These are phyloP conservation scores for Ptychodera flava DNA, from an alignment of 35 echinoderm and acorn worm species.

Conservation along the genomic window DNA sequence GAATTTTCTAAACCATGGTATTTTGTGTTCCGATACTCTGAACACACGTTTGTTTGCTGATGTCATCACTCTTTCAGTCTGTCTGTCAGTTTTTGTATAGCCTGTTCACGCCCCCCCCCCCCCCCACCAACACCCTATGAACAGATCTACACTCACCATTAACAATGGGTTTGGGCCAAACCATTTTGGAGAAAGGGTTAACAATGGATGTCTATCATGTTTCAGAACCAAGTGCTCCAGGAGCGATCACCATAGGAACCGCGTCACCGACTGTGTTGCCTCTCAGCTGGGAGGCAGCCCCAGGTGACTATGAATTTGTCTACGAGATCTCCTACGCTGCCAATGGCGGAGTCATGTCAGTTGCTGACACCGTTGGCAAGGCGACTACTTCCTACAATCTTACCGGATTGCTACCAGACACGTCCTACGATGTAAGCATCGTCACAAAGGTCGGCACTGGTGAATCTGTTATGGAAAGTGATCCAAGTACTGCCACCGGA, in stretches of 20 bases:
- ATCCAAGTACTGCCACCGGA: not conserved
- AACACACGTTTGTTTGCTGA: too few relatives aligned
- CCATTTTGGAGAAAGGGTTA: too few relatives aligned
- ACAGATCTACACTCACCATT: too few relatives aligned
- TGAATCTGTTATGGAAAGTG: slow-evolving; percentile 4
- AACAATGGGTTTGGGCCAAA: too few relatives aligned
- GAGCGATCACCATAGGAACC: not conserved
- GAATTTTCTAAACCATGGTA: too few relatives aligned
- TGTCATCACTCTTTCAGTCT: too few relatives aligned
- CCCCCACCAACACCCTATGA: too few relatives aligned
- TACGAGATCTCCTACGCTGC: not conserved
- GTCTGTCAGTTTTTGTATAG: too few relatives aligned
- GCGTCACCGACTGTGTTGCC: not conserved
- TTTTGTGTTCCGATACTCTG: too few relatives aligned
- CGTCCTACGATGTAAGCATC: slow-evolving; percentile 18
- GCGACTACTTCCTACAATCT: not conserved
- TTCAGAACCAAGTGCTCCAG: not conserved
- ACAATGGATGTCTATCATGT: too few relatives aligned
- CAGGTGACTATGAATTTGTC: not conserved
- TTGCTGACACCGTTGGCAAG: not conserved
- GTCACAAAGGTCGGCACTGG: slow-evolving; percentile 14
- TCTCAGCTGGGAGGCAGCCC: not conserved
- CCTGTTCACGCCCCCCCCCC: too few relatives aligned
- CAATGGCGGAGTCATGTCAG: not conserved
- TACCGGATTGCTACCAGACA: slow-evolving; percentile 14